Base-by-base conservation (phyloP, 2,797 vertebrate genomes). In the Sebastes goodei region DNA sequence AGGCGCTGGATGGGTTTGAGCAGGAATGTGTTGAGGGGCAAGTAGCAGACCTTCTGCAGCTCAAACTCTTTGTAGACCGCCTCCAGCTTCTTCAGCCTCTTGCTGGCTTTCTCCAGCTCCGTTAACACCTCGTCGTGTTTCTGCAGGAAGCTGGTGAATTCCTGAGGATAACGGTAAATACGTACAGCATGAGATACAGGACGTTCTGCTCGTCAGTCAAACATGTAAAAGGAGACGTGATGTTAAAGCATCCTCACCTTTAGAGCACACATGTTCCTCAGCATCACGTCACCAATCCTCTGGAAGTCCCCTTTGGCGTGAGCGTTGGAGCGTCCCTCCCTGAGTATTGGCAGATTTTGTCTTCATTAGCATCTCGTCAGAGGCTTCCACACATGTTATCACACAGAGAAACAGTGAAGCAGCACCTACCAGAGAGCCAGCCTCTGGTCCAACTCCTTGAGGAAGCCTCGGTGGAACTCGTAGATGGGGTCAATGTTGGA, bases 1-100 rank as follows among this genome's bases (percentile, higher is more conserved):
- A 98, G 97, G 5, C 99, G 96, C 96, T 99, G 98, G 89, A 97
- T 96, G 52, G 99, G 98, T 89, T 99, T 99, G 71, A 99, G 97
- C 86, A 99, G 95, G 89, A 99, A 99, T 0, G 96, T 96, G 94
- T 96, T 98, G 84, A 99, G 97, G 0, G 99, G 99, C 89, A 99
- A 90, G 93, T 99, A 99, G 95, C 99, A 99, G 70, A 99, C 97
- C 75, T 98, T 98, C 96, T 99, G 98, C 78, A 98, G 96, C 88
- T 99, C 99, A 71, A 99, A 99, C 88, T 98, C 98, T 80, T 96
- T 97, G 92, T 97, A 98, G 61, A 97, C 96, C 0, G 89, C 93
- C 92, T 98, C 97, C 86, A 99, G 94, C 92, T 97, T 98, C 93
- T 96, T 97, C 30, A 96, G 92, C 71, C 93, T 92, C 79, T 96